Evolutionary conservation across 2,888 invertebrate genomes (phyloP).

Genomic region (Heterodera filipjevi): DNA sequence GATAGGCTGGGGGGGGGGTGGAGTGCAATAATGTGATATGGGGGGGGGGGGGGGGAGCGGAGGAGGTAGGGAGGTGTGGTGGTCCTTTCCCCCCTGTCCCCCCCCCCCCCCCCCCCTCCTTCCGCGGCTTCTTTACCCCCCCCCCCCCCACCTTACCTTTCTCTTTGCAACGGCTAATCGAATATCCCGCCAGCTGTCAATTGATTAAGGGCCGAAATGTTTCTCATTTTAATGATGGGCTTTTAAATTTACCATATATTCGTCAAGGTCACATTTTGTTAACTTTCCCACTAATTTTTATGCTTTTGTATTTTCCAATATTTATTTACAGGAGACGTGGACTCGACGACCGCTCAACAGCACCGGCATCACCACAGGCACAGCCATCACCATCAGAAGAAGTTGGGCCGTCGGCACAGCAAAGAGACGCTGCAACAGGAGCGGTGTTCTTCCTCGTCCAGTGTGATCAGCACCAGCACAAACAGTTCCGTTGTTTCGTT

Average conservation of each 20-base stretch:
- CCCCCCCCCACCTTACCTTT: background rate
- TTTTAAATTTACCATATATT: background rate
- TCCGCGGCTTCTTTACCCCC: too few relatives aligned
- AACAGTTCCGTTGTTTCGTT: slow-evolving; percentile 28
- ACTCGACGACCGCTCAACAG: background rate
- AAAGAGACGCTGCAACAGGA: slow-evolving; percentile 7
- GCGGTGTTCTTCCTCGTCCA: slow-evolving; percentile 19
- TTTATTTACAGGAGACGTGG: slow-evolving; percentile 3
- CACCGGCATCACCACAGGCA: slow-evolving; percentile 21
- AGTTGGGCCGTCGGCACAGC: slow-evolving; percentile 4
- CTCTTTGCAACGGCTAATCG: background rate
- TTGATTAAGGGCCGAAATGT: background rate
- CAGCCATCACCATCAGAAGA: slow-evolving; percentile 9
- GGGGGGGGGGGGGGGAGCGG: background rate
- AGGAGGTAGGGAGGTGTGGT: too few relatives aligned
- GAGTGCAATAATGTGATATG: background rate
- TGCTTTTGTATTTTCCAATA: background rate
- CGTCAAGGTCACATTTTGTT: background rate
- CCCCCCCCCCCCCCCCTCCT: too few relatives aligned
- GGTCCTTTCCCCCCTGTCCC: too few relatives aligned
- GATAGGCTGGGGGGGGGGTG: background rate
- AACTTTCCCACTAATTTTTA: background rate
- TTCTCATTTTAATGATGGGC: background rate
- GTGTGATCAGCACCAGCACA: slow-evolving; percentile 28
- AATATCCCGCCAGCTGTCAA: slow-evolving; percentile 9